Evolutionary conservation across 1,140 invertebrate genomes (phyloP), one percentile per base, ranked within the genome.

Genomic region (Pseudoatta argentina): DNA sequence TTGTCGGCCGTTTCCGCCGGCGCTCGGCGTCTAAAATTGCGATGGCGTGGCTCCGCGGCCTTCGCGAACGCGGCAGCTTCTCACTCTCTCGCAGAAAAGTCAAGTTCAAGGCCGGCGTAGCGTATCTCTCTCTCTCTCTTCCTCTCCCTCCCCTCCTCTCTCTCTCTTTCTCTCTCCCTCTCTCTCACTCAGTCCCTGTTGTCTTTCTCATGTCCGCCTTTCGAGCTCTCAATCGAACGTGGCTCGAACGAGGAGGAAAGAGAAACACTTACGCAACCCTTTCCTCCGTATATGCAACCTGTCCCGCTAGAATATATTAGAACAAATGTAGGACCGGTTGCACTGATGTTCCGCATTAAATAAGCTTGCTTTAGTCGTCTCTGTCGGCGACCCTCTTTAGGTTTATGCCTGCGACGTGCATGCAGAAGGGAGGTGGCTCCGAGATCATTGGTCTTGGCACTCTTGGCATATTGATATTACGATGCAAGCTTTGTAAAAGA

Each of bases 11-110:
- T 94, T 93, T 94, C 92, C 93, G 93, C 86, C 87, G 81, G 34
- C 73, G 79, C 82, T 94, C 93, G 92, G 87, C 89, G 82, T 93
- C 91, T 93, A 92, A 92, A 94, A 92, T 94, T 92, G 92, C 91
- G 91, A 91, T 91, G 88, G 87, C 90, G 90, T 90, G 75, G 83
- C 61, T 87, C 69, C 81, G 91, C 77, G 91, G 91, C 93, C 90
- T 93, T 93, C 91, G 88, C 89, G 85, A 92, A 89, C 90, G 88
- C 89, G 87, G 89, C 87, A 82, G 79, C 88, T 82, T 85, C 88
- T 88, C 88, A 53, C 64, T 77, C 77, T 86, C 87, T 67, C 76
- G 78, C 86, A 87, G 82, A 91, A 90, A 91, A 91, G 89, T 88
- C 89, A 91, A 90, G 89, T 91, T 91, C 89, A 91, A 90, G 89